Evolutionary conservation across 2,888 invertebrate genomes (phyloP), one percentile per base, ranked within the genome.

Genomic region (Drosophila differens): DNA sequence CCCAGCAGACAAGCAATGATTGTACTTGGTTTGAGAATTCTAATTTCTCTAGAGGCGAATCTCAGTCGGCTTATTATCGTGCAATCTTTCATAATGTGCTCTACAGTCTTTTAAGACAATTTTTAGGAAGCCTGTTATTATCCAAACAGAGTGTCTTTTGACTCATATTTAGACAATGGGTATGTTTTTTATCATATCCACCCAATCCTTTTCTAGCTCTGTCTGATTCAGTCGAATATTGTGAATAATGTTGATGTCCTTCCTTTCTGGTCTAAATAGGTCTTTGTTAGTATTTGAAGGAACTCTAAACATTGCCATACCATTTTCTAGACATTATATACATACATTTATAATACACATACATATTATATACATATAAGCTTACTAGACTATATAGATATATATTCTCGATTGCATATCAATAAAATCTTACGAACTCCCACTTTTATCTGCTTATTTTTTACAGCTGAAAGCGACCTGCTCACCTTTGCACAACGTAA

Each of bases 401-500:
- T 14, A 14, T 47, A 14, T 14, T 22, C 14, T 7, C 1, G 47
- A 22, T 39, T 39, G 19, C 39, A 39, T 22, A 14, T 47, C 7
- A 22, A 47, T 22, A 7, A 47, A 47, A 22, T 47, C 14, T 25
- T 5, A 30, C 10, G 0, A 25, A 14, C 1, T 2, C 1, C 5
- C 44, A 41, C 6, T 44, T 19, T 28, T 4, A n/a, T 9, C 10
- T 2, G 33, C 14, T 37, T 30, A 0, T 37, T 19, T 16, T 4
- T 96, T 96, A 61, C 95, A 98, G 98, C 98, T 94, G 98, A 97
- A 94, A 97, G 98, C 92, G 97, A 98, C 95, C 96, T 98, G 94
- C 96, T 96, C 92, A 95, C 96, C 93, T 98, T 98, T 95, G 97
- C 97, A 85, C 93, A 95, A 89, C 95, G 96, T 93, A 97, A 96